These are phyloP conservation scores for Noctua comes DNA, from an alignment of 2,888 invertebrate species.

Conservation along the genomic window DNA sequence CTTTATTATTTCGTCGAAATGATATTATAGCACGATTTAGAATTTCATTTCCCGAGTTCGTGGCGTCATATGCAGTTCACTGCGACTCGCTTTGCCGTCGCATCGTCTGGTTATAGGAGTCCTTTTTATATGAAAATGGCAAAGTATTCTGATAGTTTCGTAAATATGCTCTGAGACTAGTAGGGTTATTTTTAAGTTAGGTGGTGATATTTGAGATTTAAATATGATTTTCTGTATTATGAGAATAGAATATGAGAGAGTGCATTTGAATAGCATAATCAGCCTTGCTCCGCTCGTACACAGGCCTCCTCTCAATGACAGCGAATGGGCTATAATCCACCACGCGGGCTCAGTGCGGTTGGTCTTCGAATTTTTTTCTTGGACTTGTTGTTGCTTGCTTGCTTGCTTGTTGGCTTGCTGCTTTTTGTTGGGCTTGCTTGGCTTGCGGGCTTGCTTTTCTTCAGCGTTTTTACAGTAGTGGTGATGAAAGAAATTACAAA, in stretches of 20 bases:
- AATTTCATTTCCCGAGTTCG: slow-evolving; percentile 74
- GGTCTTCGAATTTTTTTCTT: too few species aligned
- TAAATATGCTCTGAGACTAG: slow-evolving; percentile 22
- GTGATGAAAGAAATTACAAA: too few species aligned
- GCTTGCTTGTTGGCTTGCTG: too few species aligned
- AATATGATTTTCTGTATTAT: too few species aligned
- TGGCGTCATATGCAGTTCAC: slow-evolving; percentile 77
- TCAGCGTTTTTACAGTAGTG: too few species aligned
- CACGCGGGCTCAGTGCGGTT: too few species aligned
- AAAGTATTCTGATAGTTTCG: slow-evolving; percentile 24
- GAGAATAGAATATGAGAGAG: not conserved
- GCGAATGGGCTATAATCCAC: too few species aligned
- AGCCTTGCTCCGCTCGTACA: too few species aligned
- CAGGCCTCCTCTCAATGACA: too few species aligned
- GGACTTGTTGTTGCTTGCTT: too few species aligned
- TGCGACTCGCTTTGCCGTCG: slow-evolving; percentile 62
- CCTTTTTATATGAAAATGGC: slow-evolving; percentile 33
- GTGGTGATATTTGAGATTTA: not conserved
- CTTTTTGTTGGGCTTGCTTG: too few species aligned
- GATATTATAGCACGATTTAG: slow-evolving; percentile 71
- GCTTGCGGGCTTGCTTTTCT: too few species aligned
- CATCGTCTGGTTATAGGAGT: slow-evolving; percentile 13
- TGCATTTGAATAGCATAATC: not conserved
- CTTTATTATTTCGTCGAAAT: slow-evolving; percentile 67
- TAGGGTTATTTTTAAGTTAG: not conserved